Evolutionary conservation across 2,113 vertebrate species (phyloP).

Genomic region (Zonotrichia leucophrys): DNA sequence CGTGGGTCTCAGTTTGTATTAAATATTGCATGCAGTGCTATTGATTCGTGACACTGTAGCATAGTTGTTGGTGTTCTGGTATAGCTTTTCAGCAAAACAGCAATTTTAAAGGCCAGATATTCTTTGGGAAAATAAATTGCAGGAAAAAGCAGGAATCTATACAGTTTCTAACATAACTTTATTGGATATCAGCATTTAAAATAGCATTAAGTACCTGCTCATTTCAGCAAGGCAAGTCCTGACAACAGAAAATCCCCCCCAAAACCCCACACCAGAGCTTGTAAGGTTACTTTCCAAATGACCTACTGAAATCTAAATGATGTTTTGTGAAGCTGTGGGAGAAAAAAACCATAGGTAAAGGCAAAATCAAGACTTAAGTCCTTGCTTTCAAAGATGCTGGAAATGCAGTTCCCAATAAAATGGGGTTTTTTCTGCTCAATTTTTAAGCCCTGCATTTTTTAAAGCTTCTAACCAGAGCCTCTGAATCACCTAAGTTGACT

Average conservation of each 20-base stretch:
- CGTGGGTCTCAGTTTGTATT: not conserved
- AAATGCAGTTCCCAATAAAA: not conserved
- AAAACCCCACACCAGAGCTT: not conserved
- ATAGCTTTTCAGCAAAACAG: not conserved
- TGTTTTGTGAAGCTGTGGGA: not conserved
- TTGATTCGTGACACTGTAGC: not conserved
- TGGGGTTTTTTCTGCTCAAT: accelerated
- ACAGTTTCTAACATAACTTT: not conserved
- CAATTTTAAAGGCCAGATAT: not conserved
- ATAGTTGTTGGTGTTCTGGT: not conserved
- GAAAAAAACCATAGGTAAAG: not conserved
- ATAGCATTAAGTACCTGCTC: not conserved
- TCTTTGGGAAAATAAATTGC: not conserved
- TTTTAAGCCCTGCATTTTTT: not conserved
- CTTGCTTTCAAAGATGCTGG: not conserved
- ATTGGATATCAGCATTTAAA: not conserved
- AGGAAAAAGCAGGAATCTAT: not conserved
- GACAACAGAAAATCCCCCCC: not conserved
- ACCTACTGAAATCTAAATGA: not conserved
- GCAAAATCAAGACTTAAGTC: not conserved
- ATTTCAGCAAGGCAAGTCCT: not conserved
- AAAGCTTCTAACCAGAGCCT: not conserved
- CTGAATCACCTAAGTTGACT: not conserved
- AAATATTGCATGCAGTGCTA: not conserved
- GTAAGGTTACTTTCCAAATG: not conserved